Base-by-base conservation (phyloP, 2,888 invertebrate genomes). In the Peribatodes rhomboidaria region DNA sequence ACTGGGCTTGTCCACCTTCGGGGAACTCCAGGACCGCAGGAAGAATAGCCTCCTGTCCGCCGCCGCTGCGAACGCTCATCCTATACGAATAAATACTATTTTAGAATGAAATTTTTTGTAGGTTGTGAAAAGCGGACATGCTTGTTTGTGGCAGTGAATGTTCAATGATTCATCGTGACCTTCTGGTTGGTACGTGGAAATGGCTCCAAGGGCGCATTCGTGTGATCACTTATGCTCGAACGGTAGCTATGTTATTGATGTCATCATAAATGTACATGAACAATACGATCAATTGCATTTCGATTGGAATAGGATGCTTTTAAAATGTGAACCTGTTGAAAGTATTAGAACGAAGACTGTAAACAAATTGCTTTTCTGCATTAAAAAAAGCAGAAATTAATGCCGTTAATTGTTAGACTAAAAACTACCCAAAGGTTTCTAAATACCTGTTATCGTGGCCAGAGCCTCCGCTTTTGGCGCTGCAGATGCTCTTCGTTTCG, bases 11-110 rank as follows among this genome's bases (percentile, higher is more conserved):
- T 20, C 97, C 97, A 74, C 98, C 98, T 90, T 99, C 98, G 22
- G 98, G 96, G 88, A 99, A 98, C 92, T 99, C 99, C 74, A 99
- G 92, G 20, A 98, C 98, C 0, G 99, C 99, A 6, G 99, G 99
- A 72, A 99, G 94, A 77, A 98, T 98, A 20, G 98, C 96, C 89
- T 98, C 98, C 76, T 96, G 96, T 2, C 97, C 97, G 55, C 96
- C 94, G 10, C 89, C 85, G 35, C 76, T 70, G 35, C 72, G 64
- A 60, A 81, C 78, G 70, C 81, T 81, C 83, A 87, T 84, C 80
- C 87, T 88, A 69, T 16, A 54, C 44, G 50, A 57, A 54, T 16
- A 13, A 65, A 1, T 13, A 61, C 11, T 7, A 31, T n/a, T 13
- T 52, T 16, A 20, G 18, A 35, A 39, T 4, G 20, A 6, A 1